Conservation (phyloP, 1,140 invertebrate genomes). For the Philotrypesis tridentata region DNA sequence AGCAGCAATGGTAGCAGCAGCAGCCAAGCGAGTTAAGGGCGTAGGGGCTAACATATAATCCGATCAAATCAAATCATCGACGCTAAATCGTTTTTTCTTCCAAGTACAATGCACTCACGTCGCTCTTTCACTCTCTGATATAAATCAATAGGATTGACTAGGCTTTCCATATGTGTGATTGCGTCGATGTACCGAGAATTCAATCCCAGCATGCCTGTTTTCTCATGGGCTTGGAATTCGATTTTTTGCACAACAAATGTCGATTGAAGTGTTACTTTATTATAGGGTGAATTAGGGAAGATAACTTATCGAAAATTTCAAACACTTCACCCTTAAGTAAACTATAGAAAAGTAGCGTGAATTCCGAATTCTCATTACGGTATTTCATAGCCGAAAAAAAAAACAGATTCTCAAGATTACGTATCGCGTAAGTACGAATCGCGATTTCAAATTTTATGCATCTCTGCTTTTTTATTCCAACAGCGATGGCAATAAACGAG, state of each 20-base stretch:
- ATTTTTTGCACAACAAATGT: constrained; percentile 7
- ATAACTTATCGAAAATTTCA: too few relatives aligned
- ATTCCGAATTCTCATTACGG: too few relatives aligned
- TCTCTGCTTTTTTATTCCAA: neutral
- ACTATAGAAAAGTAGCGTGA: too few relatives aligned
- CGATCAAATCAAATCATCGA: constrained; percentile 43
- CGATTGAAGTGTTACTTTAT: neutral
- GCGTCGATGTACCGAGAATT: neutral
- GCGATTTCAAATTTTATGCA: neutral
- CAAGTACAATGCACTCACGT: constrained; percentile 31
- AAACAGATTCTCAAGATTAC: neutral
- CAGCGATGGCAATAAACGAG: neutral
- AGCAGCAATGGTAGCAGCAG: neutral
- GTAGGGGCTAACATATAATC: constrained; percentile 31
- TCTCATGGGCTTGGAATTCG: neutral
- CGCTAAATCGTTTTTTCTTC: constrained; percentile 40
- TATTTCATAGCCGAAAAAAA: neutral
- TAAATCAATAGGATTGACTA: constrained; percentile 26
- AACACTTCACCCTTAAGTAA: too few relatives aligned
- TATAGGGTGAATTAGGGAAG: neutral
- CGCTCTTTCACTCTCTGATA: neutral
- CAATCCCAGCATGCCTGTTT: neutral
- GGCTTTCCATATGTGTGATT: neutral
- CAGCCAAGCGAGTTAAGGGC: neutral
- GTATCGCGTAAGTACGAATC: neutral